phyloP scores from a whole-genome alignment of 2,888 invertebrate species.

The Octonoba sinensis region DNA sequence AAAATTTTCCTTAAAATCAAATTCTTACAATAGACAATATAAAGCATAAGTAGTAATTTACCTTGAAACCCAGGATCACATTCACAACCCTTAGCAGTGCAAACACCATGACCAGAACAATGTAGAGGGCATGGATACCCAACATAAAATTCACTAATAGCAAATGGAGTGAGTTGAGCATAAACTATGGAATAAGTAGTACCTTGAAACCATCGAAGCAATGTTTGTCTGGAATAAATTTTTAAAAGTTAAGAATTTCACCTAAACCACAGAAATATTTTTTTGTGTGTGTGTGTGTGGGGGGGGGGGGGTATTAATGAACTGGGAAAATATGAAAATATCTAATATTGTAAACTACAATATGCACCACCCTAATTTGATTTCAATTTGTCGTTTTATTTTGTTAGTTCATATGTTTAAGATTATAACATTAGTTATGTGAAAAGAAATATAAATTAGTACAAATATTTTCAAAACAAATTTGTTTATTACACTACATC shows the following conservation, averaged over 20 bases:
- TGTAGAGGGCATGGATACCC: conserved; percentile 71
- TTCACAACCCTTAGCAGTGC: conserved; percentile 68
- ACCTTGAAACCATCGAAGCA: conserved; percentile 56
- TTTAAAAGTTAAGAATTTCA: conserved; percentile 67
- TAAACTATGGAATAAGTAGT: conserved; percentile 16
- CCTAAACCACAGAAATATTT: conserved; percentile 64
- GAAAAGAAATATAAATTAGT: too few relatives aligned
- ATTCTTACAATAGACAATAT: too few relatives aligned
- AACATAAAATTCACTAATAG: conserved; percentile 70
- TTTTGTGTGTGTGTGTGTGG: too few relatives aligned
- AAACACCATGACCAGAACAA: conserved; percentile 71
- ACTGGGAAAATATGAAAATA: background rate
- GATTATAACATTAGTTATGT: too few relatives aligned
- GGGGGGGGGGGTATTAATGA: too few relatives aligned
- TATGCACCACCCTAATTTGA: too few relatives aligned
- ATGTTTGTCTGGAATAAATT: conserved; percentile 33
- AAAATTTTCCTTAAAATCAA: too few relatives aligned
- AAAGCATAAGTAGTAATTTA: conserved; percentile 25
- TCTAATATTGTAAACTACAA: background rate
- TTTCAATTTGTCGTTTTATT: too few relatives aligned
- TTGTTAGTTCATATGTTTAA: too few relatives aligned
- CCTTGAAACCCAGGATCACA: conserved; percentile 69
- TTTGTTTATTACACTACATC: too few relatives aligned
- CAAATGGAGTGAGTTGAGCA: conserved; percentile 67
- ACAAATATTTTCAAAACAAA: too few relatives aligned